phyloP scores from a whole-genome alignment of 2,888 invertebrate genomes.

The Euphydryas editha region DNA sequence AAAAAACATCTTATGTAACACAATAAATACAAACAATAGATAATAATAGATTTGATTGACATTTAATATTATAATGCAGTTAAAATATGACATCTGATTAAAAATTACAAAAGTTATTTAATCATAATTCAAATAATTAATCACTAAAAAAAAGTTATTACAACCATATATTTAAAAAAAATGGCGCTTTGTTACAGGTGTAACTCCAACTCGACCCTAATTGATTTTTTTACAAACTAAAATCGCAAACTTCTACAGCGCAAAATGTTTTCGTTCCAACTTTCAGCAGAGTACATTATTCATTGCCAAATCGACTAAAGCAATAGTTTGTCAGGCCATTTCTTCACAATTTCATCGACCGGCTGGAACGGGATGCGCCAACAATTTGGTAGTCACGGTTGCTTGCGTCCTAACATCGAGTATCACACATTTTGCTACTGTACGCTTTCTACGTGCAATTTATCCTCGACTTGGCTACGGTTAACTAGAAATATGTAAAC shows the following conservation, averaged over 20 bases:
- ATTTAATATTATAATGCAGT: too few relatives aligned
- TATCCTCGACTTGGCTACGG: slow-evolving; percentile 12
- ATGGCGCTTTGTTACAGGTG: neutral
- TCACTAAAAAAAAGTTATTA: neutral
- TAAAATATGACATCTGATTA: too few relatives aligned
- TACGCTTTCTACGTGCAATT: slow-evolving; percentile 17
- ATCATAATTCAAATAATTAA: too few relatives aligned
- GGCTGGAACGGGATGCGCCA: slow-evolving; percentile 10
- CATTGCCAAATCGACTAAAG: slow-evolving; percentile 11
- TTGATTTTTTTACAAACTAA: neutral
- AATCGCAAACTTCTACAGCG: neutral
- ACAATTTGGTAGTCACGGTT: slow-evolving; percentile 26
- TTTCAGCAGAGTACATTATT: neutral
- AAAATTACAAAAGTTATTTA: too few relatives aligned
- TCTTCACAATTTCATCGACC: slow-evolving; percentile 17
- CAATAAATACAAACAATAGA: too few relatives aligned
- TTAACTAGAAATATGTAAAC: neutral
- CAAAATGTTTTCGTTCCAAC: neutral
- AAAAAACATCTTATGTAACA: too few relatives aligned
- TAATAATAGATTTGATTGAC: too few relatives aligned
- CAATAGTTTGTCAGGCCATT: slow-evolving; percentile 11
- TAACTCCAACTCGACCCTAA: neutral
- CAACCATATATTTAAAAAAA: neutral
- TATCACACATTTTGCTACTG: slow-evolving; percentile 11
- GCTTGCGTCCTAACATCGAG: slow-evolving; percentile 20